These are phyloP conservation scores for Clarias platycephalus DNA, from an alignment of 2,797 vertebrate genomes.

Conservation along the genomic window DNA sequence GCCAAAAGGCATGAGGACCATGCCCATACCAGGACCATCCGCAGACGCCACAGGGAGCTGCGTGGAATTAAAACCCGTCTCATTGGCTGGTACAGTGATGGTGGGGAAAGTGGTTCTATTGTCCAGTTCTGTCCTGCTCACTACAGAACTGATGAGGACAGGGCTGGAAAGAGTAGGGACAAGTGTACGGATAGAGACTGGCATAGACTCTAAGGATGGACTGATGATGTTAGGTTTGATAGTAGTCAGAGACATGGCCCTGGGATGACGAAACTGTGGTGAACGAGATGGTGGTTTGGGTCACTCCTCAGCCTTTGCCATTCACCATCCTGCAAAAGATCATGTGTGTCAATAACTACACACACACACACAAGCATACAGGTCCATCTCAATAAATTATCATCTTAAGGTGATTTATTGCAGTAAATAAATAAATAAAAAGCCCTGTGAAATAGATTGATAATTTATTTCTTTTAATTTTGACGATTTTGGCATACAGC, in stretches of 20 bases:
- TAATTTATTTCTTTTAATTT: no score
- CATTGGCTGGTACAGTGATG: constrained; percentile 75
- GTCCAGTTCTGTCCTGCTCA: constrained; percentile 59
- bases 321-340: constrained; percentile 18
- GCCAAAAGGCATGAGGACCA: constrained; percentile 90
- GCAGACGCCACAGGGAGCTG: constrained; percentile 74
- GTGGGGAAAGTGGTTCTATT: constrained; percentile 62
- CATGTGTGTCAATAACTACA: not conserved
- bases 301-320: constrained; percentile 19
- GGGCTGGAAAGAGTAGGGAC: constrained; percentile 46
- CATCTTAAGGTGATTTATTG: no score
- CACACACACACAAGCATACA: no score
- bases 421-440: no score
- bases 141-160: constrained; percentile 58
- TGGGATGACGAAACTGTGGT: not conserved
- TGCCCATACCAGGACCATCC: constrained; percentile 78
- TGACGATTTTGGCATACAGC: no score
- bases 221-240: constrained; percentile 41
- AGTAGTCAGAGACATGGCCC: constrained; percentile 47
- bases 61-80: constrained; percentile 83
- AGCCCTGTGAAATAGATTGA: no score
- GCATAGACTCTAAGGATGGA: constrained; percentile 29
- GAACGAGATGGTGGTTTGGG: not conserved
- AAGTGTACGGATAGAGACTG: constrained; percentile 60
- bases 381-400: no score